Base-by-base conservation (phyloP, 2,888 invertebrate species). In the Carabus problematicus region DNA sequence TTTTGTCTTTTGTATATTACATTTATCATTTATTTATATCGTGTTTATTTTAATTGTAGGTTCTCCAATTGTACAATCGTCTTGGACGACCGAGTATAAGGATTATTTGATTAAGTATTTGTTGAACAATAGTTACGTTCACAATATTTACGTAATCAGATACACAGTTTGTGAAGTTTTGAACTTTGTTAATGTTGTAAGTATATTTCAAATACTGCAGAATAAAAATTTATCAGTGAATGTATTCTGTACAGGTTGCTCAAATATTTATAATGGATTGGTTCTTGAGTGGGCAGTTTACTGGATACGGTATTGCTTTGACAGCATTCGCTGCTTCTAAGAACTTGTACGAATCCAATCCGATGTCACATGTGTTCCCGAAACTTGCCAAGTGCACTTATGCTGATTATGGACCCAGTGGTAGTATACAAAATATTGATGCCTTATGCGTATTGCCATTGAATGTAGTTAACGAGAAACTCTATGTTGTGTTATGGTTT, bases 401-500 rank as follows among this genome's bases (percentile, higher is more conserved):
- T 70, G 81, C 84, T 63, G 84, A 78, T 72, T 88, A 84, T 70
- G 90, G 90, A 1, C 84, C 87, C 0, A 84, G 86, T 0, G 91
- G 90, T 3, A 79, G 83, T 3, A 72, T 86, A 0, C 85, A 89
- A 74, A 76, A 80, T 0, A 82, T 83, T 71, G 90, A 91, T 75
- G 85, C 87, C 0, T 82, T 93, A 0, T 93, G 93, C 74, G 84
- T 93, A n/a, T 81, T 93, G 11, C 90, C 93, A 0, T 76, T 93
- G 8, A 93, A 93, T 76, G 88, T 91, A 72, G 86, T 93, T 52
- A 92, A 93, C 76, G 92, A 93, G 77, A 93, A 93, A 78, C 86
- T 93, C 72, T 92, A 91, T 75, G 84, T 89, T 0, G 86, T 92
- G 59, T 80, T 92, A 0, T 92, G 91, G 90, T 87, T 89, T 77